Conservation (phyloP, 2,888 invertebrate species). For the Rhingia rostrata region DNA sequence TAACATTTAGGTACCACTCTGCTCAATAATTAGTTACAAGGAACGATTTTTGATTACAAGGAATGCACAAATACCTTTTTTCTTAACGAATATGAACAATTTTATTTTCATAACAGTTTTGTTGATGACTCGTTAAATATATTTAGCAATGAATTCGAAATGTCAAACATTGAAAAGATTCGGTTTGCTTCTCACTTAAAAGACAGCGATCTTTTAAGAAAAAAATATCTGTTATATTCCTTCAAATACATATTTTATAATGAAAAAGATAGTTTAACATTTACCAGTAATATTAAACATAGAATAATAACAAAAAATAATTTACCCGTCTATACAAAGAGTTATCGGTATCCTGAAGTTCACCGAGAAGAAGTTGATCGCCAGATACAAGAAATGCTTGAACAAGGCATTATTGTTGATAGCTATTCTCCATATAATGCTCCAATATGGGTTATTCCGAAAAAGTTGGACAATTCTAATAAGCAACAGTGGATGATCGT, state of each 20-base stretch:
- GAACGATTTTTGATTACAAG: conserved; percentile 4
- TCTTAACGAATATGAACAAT: conserved; percentile 21
- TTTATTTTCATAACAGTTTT: conserved; percentile 1
- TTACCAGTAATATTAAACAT: conserved; percentile 35
- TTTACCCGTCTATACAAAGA: conserved; percentile 44
- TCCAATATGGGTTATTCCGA: conserved; percentile 75
- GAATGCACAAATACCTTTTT: conserved; percentile 20
- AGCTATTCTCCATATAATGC: conserved; percentile 1
- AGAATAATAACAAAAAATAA: conserved; percentile 38
- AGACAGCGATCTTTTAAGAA: conserved; percentile 2
- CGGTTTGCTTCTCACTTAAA: not conserved
- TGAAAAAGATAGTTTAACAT: conserved; percentile 13
- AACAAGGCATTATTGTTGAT: conserved; percentile 71
- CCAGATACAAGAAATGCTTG: conserved; percentile 64
- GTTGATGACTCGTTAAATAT: not conserved
- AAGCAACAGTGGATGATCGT: conserved; percentile 48
- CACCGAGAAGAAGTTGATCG: conserved; percentile 56
- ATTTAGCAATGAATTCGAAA: conserved; percentile 9
- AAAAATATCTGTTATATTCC: conserved; percentile 7
- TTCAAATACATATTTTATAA: conserved; percentile 16
- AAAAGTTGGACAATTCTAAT: conserved; percentile 43
- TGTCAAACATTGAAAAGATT: not conserved
- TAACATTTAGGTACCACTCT: conserved; percentile 21
- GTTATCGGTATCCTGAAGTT: conserved; percentile 62
- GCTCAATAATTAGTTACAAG: conserved; percentile 14